Evolutionary conservation across 1,140 invertebrate genomes (phyloP).

Genomic region (Temnothorax nylanderi): DNA sequence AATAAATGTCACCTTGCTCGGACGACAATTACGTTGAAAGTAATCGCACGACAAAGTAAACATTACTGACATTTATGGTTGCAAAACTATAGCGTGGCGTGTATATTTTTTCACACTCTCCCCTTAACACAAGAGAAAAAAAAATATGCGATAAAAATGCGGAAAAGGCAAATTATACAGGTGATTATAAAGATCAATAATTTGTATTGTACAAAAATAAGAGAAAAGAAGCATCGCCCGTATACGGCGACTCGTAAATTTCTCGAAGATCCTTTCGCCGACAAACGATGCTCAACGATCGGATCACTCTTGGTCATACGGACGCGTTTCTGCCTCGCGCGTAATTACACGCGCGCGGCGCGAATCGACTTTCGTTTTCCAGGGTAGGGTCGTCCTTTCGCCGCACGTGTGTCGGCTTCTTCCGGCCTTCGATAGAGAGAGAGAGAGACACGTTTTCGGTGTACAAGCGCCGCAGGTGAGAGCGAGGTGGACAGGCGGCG

Average conservation of each 20-base stretch:
- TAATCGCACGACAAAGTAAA: constrained; percentile 23
- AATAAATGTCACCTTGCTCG: background rate
- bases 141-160: background rate
- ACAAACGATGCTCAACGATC: background rate
- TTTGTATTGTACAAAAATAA: background rate
- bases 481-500: background rate
- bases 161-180: background rate
- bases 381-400: constrained; percentile 52
- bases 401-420: constrained; percentile 42
- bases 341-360: background rate
- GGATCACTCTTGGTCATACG: background rate
- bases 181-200: background rate
- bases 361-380: constrained; percentile 65
- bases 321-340: background rate
- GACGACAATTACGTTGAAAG: background rate
- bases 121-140: background rate
- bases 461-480: background rate
- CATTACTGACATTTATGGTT: background rate
- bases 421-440: constrained; percentile 39
- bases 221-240: background rate
- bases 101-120: background rate
- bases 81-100: background rate
- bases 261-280: background rate
- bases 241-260: background rate
- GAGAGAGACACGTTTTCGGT: constrained; percentile 23